phyloP scores from a whole-genome alignment of 2,888 invertebrate species.

The Mamestra brassicae region DNA sequence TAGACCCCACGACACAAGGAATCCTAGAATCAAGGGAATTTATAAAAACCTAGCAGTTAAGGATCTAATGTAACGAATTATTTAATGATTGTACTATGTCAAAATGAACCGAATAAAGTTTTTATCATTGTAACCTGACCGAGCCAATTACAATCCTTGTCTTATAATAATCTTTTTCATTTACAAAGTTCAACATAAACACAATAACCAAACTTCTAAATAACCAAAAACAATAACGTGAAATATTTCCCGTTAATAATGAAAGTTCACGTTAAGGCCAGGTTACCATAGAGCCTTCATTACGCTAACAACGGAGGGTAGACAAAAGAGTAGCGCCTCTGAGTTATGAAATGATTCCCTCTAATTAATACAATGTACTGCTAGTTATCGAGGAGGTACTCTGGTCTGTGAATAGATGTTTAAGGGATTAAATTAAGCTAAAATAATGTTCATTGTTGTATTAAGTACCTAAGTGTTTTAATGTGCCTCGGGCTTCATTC shows the following conservation, averaged over 20 bases:
- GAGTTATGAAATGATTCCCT: conserved; percentile 46
- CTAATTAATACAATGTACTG: conserved; percentile 49
- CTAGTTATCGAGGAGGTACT: conserved; percentile 13
- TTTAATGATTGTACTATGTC: too few relatives aligned
- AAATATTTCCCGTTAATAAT: conserved; percentile 50
- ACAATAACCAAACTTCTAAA: conserved; percentile 37
- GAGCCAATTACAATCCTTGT: not conserved
- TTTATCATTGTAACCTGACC: too few relatives aligned
- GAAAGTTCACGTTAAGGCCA: conserved; percentile 45
- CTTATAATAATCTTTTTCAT: conserved; percentile 1
- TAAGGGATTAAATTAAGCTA: not conserved
- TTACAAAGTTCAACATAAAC: conserved; percentile 13
- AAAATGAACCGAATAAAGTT: too few relatives aligned
- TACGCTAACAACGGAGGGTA: conserved; percentile 46
- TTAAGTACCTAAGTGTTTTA: not conserved
- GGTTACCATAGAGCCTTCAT: conserved; percentile 47
- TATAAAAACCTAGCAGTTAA: too few relatives aligned
- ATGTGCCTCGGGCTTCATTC: not conserved
- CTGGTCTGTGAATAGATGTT: not conserved
- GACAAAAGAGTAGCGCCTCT: conserved; percentile 43
- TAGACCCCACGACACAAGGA: too few relatives aligned
- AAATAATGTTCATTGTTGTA: not conserved
- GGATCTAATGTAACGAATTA: too few relatives aligned
- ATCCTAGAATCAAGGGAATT: too few relatives aligned
- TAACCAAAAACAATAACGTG: conserved; percentile 48